Percentiles rank a stretch among this genome's conserved stretches.
Evolutionary conservation across 30 jellyfish, hydroid and myxozoan species (phyloP).

Genomic region (Aurelia sp.): DNA sequence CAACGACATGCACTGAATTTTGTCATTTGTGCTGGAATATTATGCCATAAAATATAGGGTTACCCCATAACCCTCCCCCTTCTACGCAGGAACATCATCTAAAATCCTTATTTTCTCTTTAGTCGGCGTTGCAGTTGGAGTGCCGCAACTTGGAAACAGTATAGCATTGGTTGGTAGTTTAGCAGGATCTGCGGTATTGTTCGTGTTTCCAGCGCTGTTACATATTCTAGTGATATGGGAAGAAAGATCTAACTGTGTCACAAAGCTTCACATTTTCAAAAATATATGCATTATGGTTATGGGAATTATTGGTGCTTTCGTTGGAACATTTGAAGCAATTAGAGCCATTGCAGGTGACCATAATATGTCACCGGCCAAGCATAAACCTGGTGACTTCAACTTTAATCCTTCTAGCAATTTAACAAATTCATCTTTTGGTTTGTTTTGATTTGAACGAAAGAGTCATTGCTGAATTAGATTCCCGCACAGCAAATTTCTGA

Average conservation of each 20-base stretch:
- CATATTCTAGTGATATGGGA: conserved; percentile 78
- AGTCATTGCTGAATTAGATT: too few relatives aligned
- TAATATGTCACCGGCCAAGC: conserved; percentile 36
- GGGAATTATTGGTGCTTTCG: conserved; percentile 74
- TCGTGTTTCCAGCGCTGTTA: conserved; percentile 75
- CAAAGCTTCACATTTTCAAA: conserved; percentile 37
- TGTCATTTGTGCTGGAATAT: neutral
- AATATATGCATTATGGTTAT: conserved; percentile 50
- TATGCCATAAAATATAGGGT: neutral
- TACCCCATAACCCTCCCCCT: too few relatives aligned
- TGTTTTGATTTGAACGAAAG: too few relatives aligned
- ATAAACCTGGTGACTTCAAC: neutral
- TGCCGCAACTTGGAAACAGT: conserved; percentile 76
- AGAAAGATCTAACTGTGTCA: conserved; percentile 29
- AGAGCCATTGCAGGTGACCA: conserved; percentile 11
- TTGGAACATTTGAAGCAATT: conserved; percentile 58
- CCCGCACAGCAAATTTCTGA: too few relatives aligned
- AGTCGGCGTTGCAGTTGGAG: conserved; percentile 73
- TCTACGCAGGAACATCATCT: too few relatives aligned
- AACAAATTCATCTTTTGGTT: too few relatives aligned
- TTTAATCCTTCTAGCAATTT: neutral
- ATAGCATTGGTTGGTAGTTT: conserved; percentile 85
- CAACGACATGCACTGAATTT: too few relatives aligned
- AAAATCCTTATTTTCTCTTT: neutral
- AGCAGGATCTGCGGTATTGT: conserved; percentile 89